Conservation (phyloP, 2,113 vertebrate genomes). For the Nycticorax nycticorax region DNA sequence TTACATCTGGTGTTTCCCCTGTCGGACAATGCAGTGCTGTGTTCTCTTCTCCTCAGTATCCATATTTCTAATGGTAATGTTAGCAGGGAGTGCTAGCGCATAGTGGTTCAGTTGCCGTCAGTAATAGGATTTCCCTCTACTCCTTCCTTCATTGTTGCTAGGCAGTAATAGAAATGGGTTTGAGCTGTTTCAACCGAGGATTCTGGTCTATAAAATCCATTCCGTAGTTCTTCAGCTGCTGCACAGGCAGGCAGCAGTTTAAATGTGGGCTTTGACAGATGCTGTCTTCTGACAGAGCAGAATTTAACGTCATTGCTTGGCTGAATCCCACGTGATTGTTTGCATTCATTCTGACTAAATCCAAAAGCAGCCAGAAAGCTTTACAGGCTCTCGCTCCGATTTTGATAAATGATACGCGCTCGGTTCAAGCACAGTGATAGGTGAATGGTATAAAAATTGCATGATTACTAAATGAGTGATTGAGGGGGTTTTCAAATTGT, state of each 20-base stretch:
- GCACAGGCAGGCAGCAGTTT: slow-evolving; percentile 82
- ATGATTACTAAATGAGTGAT: slow-evolving; percentile 48
- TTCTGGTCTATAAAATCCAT: slow-evolving; percentile 70
- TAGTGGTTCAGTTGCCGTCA: slow-evolving; percentile 49
- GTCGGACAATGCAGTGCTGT: slow-evolving; percentile 76
- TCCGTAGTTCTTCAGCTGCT: slow-evolving; percentile 73
- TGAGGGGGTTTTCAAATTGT: slow-evolving; percentile 19
- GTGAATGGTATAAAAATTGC: slow-evolving; percentile 44
- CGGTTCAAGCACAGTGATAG: slow-evolving; percentile 5
- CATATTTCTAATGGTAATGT: slow-evolving; percentile 71
- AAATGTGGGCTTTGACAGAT: slow-evolving; percentile 87
- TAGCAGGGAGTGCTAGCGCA: slow-evolving; percentile 51
- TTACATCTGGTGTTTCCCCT: slow-evolving; percentile 68
- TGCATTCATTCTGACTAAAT: slow-evolving; percentile 81
- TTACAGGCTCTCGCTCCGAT: slow-evolving; percentile 46
- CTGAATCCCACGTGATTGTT: slow-evolving; percentile 83
- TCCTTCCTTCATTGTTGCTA: slow-evolving; percentile 74
- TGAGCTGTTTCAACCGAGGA: slow-evolving; percentile 53
- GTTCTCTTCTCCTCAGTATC: slow-evolving; percentile 73
- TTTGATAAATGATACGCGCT: slow-evolving; percentile 44
- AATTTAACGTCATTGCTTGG: slow-evolving; percentile 84
- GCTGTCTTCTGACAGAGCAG: slow-evolving; percentile 86
- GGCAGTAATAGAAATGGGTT: slow-evolving; percentile 73
- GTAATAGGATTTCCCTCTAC: slow-evolving; percentile 63
- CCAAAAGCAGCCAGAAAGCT: slow-evolving; percentile 71